Evolutionary conservation across 2,888 invertebrate species (phyloP), one percentile per base, ranked within the genome.

Genomic region (Caenorhabditis afra): DNA sequence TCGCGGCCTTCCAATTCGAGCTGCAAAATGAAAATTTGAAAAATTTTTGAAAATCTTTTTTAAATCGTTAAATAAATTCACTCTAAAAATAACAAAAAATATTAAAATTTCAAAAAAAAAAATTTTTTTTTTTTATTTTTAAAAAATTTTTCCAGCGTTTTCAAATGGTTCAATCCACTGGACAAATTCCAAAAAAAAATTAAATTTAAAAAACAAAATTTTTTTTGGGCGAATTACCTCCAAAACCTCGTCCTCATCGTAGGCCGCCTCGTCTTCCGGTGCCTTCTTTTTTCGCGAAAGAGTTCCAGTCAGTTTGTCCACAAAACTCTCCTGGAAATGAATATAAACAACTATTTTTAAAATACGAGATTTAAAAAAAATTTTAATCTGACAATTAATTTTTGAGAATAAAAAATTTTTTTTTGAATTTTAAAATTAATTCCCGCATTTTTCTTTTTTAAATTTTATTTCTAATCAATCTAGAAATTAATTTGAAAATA

Each of bases 1-100:
- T 90, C 87, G 11, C 84, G 73, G 16, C 90, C 90, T 70, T 90
- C 88, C 22, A 81, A 68, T 55, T 90, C 90, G 11, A 90, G 79
- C 81, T 83, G 78, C 14, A 41, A 41, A 41, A 14, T 49, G 79
- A 58, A 61, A 23, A 5, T n/a, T n/a, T n/a, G n/a, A n/a, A n/a
- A n/a, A n/a, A n/a, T n/a, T n/a, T n/a, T n/a, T n/a, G n/a, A n/a
- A n/a, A n/a, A n/a, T n/a, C n/a, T n/a, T n/a, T 29, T 29, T 29
- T 29, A 29, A 29, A 7, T 3, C 3, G 29, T 8, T 23, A 53
- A 44, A 44, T 4, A 77, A 77, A 20, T 8, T 29, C 16, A 35
- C 3, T 52, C 4, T 45, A 5, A 45, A 45, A 45, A 14, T 29
- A 39, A 1, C 45, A 12, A 11, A 58, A 44, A 35, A 22, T 8